Percentiles rank a stretch among this genome's conserved stretches.
Conservation (phyloP, 1,140 invertebrate species). For the Helicoverpa armigera region DNA sequence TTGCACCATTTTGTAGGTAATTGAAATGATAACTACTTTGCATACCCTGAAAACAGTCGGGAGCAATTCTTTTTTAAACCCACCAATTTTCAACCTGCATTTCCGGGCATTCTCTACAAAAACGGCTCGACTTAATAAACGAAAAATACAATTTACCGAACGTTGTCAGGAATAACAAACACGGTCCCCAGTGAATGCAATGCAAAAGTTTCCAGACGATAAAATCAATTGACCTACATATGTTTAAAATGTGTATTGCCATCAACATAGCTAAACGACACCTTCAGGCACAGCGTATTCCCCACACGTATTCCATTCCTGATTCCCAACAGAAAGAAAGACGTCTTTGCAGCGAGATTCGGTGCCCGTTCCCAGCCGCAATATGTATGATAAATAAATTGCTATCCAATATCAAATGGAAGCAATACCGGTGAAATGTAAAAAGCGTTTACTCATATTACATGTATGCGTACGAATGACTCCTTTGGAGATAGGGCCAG, state of each 20-base stretch:
- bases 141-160: slow-evolving; percentile 41
- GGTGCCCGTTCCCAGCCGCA: slow-evolving; percentile 73
- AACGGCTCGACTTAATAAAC: slow-evolving; percentile 34
- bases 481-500: slow-evolving; percentile 30
- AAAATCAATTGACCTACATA: slow-evolving; percentile 47
- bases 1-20: too few species aligned
- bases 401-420: slow-evolving; percentile 86
- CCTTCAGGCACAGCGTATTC: slow-evolving; percentile 69
- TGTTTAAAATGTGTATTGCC: slow-evolving; percentile 42
- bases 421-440: slow-evolving; percentile 82
- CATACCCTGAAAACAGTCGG: background rate
- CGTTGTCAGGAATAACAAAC: slow-evolving; percentile 40
- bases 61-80: slow-evolving; percentile 14
- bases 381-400: slow-evolving; percentile 87
- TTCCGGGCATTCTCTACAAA: slow-evolving; percentile 14
- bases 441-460: slow-evolving; percentile 78
- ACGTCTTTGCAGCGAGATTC: slow-evolving; percentile 76
- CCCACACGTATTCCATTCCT: slow-evolving; percentile 80
- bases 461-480: slow-evolving; percentile 61
- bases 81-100: background rate
- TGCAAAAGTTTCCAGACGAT: slow-evolving; percentile 42
- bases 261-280: slow-evolving; percentile 58
- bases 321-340: slow-evolving; percentile 79
- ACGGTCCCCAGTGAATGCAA: slow-evolving; percentile 33
- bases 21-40: too few species aligned